A percentile compares a stretch with the other conserved stretches of the same genome.
Evolutionary conservation across 2,113 vertebrate genomes (phyloP).

Genomic region (Deroptyus accipitrinus): DNA sequence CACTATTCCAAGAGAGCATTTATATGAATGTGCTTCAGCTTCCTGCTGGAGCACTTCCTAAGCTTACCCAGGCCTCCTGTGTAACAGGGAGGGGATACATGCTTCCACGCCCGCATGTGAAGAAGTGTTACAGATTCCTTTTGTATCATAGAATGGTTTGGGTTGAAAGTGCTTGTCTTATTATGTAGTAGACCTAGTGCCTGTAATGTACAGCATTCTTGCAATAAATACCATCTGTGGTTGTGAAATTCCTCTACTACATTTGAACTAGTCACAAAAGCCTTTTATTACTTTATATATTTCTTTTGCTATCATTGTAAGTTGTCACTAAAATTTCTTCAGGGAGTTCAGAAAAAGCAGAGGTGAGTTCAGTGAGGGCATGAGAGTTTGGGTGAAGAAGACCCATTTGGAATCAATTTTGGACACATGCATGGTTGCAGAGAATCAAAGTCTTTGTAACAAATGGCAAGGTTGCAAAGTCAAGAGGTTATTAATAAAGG

Average conservation of each 20-base stretch:
- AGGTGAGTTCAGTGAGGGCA: neutral
- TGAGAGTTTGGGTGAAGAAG: neutral
- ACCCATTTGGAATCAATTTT: neutral
- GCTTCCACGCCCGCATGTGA: neutral
- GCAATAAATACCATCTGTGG: neutral
- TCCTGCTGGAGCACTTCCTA: neutral
- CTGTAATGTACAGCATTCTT: neutral
- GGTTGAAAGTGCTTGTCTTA: neutral
- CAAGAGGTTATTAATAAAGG: neutral
- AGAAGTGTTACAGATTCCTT: neutral
- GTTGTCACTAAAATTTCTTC: neutral
- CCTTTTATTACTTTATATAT: neutral
- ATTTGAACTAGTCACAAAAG: neutral
- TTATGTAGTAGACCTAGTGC: neutral
- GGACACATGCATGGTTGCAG: neutral
- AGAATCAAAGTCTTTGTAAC: neutral
- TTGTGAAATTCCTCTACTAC: neutral
- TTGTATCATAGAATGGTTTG: no score
- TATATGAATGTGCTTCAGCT: neutral
- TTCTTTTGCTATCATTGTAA: neutral
- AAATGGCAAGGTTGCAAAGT: neutral
- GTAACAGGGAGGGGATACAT: neutral
- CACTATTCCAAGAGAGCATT: neutral
- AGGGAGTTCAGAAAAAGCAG: neutral
- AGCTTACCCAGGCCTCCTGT: neutral